Conservation (phyloP, 2,888 invertebrate genomes). For the Rambutsinella grinnellia region DNA sequence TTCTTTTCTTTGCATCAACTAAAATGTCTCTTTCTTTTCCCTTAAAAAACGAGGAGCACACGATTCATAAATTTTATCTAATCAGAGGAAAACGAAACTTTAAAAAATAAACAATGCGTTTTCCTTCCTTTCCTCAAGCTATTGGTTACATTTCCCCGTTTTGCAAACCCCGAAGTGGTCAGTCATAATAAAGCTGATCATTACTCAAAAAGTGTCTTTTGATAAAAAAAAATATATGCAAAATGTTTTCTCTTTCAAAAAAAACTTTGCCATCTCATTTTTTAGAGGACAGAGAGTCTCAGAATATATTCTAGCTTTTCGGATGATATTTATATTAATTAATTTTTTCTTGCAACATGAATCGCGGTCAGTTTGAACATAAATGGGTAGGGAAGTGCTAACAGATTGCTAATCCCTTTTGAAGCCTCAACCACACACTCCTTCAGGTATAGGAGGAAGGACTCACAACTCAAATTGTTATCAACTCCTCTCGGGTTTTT, state of each 20-base stretch:
- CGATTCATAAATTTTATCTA: not conserved
- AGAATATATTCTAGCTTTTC: not conserved
- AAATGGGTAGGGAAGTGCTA: not conserved
- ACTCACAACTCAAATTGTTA: not conserved
- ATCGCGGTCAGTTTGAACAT: not conserved
- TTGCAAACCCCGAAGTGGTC: not conserved
- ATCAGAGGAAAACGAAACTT: not conserved
- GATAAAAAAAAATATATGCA: not conserved
- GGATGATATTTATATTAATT: not conserved
- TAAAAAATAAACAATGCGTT: not conserved
- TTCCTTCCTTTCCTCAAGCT: not conserved
- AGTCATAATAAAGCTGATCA: not conserved
- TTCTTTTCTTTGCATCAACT: not conserved
- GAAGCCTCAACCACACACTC: not conserved
- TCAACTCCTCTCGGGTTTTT: constrained; percentile 20
- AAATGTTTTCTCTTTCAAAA: not conserved
- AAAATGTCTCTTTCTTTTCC: not conserved
- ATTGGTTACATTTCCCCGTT: not conserved
- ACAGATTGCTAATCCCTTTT: not conserved
- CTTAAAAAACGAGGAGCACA: not conserved
- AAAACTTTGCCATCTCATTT: not conserved
- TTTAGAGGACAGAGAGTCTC: not conserved
- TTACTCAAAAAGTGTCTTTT: not conserved
- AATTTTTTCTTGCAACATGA: not conserved
- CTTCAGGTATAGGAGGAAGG: no score